Evolutionary conservation across 2,113 vertebrate species (phyloP).

Genomic region (Montifringilla adamsi): DNA sequence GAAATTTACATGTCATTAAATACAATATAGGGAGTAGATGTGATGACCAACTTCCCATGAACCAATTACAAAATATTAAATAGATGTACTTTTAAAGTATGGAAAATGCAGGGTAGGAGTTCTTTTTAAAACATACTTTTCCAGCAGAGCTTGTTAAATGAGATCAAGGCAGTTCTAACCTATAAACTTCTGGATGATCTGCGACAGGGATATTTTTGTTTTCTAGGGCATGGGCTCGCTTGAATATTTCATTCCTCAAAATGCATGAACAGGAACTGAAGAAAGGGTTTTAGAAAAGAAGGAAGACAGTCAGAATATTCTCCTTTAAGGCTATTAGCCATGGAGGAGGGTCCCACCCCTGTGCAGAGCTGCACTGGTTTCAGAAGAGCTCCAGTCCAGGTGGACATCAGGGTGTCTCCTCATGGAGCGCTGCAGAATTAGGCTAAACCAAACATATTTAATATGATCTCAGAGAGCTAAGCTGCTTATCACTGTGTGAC

Average conservation of each 20-base stretch:
- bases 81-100: background rate
- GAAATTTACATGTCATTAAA: background rate
- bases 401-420: background rate
- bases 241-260: background rate
- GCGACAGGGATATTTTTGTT: slow-evolving; percentile 25
- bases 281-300: background rate
- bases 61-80: background rate
- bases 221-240: slow-evolving; percentile 18
- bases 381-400: background rate
- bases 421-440: background rate
- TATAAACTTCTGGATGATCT: slow-evolving; percentile 16
- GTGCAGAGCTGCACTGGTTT: background rate
- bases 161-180: background rate
- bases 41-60: background rate
- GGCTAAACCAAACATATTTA: slow-evolving; percentile 22
- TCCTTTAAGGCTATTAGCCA: background rate
- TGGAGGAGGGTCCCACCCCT: background rate
- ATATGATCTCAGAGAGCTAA: slow-evolving; percentile 38
- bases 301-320: background rate
- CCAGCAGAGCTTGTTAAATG: background rate
- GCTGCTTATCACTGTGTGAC: slow-evolving; percentile 42
- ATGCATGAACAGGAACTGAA: background rate
- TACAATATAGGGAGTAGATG: background rate
- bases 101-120: background rate
- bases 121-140: background rate